Conservation (phyloP, 2,797 vertebrate species). For the Pseudochaenichthys georgianus region DNA sequence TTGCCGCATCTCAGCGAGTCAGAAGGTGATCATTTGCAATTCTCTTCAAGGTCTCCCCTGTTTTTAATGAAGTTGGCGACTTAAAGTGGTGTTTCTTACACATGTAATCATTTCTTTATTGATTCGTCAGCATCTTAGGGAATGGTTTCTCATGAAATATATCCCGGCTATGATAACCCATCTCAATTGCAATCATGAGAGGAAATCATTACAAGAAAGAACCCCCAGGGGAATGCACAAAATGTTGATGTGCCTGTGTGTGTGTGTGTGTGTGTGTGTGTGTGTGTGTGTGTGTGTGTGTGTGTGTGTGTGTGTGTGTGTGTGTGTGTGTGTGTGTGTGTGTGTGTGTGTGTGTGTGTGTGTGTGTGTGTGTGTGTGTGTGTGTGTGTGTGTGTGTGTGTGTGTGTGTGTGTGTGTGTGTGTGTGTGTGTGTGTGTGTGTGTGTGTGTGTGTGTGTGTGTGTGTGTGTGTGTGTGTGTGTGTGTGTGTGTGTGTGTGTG, state of each 20-base stretch:
- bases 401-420: no score
- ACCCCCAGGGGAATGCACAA: conserved; percentile 47
- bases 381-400: no score
- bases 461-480: no score
- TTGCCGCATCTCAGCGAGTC: conserved; percentile 51
- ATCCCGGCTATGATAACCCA: conserved; percentile 66
- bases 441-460: no score
- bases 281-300: no score
- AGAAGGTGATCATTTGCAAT: conserved; percentile 70
- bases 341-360: no score
- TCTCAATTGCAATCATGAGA: conserved; percentile 68
- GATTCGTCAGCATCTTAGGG: conserved; percentile 75
- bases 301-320: no score
- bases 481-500: conserved; percentile 6
- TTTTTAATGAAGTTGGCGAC: conserved; percentile 69
- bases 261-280: no score
- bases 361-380: no score
- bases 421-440: no score
- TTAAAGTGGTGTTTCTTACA: conserved; percentile 75
- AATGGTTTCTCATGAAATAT: conserved; percentile 71
- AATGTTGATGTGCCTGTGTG: conserved; percentile 4
- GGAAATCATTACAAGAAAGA: conserved; percentile 71
- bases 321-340: no score
- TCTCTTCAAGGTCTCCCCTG: conserved; percentile 44
- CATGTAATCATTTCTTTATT: conserved; percentile 81